Evolutionary conservation across 1,140 invertebrate genomes (phyloP).

Genomic region (Hestina assimilis): DNA sequence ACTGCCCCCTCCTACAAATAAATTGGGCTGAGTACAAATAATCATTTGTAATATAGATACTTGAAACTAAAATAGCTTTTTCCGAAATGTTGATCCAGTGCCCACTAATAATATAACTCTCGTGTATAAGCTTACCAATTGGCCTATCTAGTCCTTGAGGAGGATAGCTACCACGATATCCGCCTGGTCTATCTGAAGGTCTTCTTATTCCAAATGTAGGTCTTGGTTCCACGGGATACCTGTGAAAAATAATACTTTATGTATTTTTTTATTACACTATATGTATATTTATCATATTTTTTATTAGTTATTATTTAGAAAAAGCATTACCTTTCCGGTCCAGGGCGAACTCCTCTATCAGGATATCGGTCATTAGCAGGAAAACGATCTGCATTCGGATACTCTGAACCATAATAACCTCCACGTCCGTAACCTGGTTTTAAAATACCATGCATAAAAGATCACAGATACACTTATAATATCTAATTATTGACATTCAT

Average conservation of each 20-base stretch:
- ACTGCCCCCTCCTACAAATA: slow-evolving; percentile 29
- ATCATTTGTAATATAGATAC: background rate
- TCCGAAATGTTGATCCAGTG: background rate
- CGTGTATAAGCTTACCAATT: slow-evolving; percentile 45
- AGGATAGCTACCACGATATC: slow-evolving; percentile 62
- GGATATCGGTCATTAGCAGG: slow-evolving; percentile 51
- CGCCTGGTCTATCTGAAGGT: slow-evolving; percentile 60
- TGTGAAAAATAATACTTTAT: slow-evolving; percentile 26
- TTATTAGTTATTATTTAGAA: too few species aligned
- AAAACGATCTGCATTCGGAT: slow-evolving; percentile 45
- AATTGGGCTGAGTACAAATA: background rate
- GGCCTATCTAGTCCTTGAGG: slow-evolving; percentile 57
- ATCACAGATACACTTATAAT: background rate
- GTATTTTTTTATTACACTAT: background rate
- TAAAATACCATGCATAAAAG: slow-evolving; percentile 12
- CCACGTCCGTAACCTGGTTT: slow-evolving; percentile 63
- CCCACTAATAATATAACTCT: too few species aligned
- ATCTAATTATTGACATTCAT: slow-evolving; percentile 5
- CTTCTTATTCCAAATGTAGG: slow-evolving; percentile 56
- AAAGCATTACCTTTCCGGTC: slow-evolving; percentile 52
- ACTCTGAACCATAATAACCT: slow-evolving; percentile 64
- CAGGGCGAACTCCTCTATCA: slow-evolving; percentile 59
- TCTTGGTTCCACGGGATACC: slow-evolving; percentile 66
- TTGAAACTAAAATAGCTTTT: too few species aligned
- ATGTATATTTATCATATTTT: background rate